Conservation (phyloP, 2,797 vertebrate genomes). For the Phrynocephalus vlangalii region DNA sequence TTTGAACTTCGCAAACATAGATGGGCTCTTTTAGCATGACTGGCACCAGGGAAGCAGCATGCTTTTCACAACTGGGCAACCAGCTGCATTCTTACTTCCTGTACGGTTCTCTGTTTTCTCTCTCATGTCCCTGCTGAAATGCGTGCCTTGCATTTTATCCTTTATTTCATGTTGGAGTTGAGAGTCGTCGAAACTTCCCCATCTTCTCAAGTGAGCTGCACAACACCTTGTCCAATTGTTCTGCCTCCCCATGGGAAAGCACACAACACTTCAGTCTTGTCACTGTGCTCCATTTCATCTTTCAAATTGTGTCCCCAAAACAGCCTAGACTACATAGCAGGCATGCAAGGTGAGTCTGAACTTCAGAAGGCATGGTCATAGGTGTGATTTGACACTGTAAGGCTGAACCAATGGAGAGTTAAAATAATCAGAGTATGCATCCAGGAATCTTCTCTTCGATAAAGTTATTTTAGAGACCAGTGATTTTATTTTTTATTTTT, state of each 20-base stretch:
- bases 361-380: background rate
- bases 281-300: background rate
- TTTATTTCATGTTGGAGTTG: background rate
- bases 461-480: background rate
- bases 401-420: background rate
- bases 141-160: background rate
- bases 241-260: background rate
- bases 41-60: background rate
- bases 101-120: background rate
- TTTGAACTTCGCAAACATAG: background rate
- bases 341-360: constrained; percentile 11
- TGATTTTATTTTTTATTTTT: no score
- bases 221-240: background rate
- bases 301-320: no score
- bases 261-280: background rate
- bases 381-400: background rate
- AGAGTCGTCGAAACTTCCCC: background rate
- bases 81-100: background rate
- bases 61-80: background rate
- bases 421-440: background rate
- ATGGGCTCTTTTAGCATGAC: background rate
- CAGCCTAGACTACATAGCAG: background rate
- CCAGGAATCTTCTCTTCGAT: background rate
- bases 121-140: background rate
- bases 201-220: background rate